Base-by-base conservation (phyloP, 2,113 vertebrate species). In the Grallaria varia region DNA sequence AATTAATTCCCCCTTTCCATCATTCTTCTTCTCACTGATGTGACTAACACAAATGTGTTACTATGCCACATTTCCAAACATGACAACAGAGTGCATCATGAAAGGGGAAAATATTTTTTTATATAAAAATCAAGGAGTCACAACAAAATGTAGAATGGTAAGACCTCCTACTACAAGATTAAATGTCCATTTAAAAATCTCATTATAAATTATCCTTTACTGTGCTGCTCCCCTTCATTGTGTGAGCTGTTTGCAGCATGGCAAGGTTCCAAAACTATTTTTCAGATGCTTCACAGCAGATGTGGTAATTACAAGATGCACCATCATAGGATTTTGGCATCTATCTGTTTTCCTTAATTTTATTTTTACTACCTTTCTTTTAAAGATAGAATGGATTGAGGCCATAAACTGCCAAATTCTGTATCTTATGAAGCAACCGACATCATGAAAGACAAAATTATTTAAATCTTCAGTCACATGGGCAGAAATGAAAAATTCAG, bases 341-440 rank as follows among this genome's bases (percentile, higher is more conserved):
- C 96, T 97, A 95, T 96, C 88, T 97, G 75, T 95, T 96, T 96
- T 84, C 62, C 73, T 93, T 97, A 76, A 97, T 97, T 97, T 98
- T 55, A 78, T 66, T 96, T 97, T 98, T 97, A 97, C 95, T 97
- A 95, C 69, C 44, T 97, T 95, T 96, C 74, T 93, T 85, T 97
- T 97, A 96, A 97, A 97, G 84, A 83, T 62, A 96, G 72, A 30
- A 16, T 68, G 69, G 79, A 95, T 83, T 95, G 87, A 97, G 82
- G 56, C 69, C 73, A 94, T 97, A 96, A 98, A 90, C 93, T 91
- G 66, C 80, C 85, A 97, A 91, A 96, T 55, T 96, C 72, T 42
- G 4, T 84, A 77, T 90, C 87, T 95, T 97, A 78, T 15, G 56
- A 91, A 59, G 76, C 49, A 74, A 82, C 71, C 64, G 81, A 77